A percentile compares a stretch with the other conserved stretches of the same genome.
phyloP scores from a whole-genome alignment of 2,797 vertebrate species.

The Ambastaia sidthimunki region DNA sequence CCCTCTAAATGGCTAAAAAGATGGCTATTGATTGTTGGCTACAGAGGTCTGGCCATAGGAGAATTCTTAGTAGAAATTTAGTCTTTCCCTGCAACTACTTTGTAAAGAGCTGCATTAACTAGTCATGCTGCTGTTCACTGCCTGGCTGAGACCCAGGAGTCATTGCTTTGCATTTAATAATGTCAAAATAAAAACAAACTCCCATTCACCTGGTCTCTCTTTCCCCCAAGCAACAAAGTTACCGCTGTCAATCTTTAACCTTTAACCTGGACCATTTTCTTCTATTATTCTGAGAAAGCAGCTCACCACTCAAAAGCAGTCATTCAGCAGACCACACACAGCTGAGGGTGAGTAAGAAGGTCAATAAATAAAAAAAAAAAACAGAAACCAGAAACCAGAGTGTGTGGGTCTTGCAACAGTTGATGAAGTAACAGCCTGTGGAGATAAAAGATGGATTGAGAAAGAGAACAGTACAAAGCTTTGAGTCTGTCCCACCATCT shows the following conservation, averaged over 20 bases:
- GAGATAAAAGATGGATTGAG: slow-evolving; percentile 69
- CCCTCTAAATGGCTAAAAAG: slow-evolving; percentile 21
- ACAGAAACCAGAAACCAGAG: background rate
- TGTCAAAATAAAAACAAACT: slow-evolving; percentile 51
- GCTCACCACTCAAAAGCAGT: slow-evolving; percentile 39
- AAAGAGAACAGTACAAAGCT: slow-evolving; percentile 65
- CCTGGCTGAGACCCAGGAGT: background rate
- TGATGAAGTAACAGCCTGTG: slow-evolving; percentile 61
- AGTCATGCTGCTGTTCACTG: background rate
- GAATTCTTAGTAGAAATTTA: slow-evolving; percentile 22
- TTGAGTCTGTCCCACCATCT: slow-evolving; percentile 71
- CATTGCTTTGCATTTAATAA: slow-evolving; percentile 23
- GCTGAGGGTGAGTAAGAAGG: slow-evolving; percentile 26
- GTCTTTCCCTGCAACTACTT: slow-evolving; percentile 19
- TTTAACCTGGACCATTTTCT: slow-evolving; percentile 44
- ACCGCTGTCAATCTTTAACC: slow-evolving; percentile 49
- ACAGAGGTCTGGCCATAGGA: slow-evolving; percentile 16
- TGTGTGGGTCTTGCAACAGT: slow-evolving; percentile 42
- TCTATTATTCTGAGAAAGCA: slow-evolving; percentile 29
- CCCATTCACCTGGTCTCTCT: slow-evolving; percentile 48
- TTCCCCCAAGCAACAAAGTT: slow-evolving; percentile 35
- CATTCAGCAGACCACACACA: slow-evolving; percentile 17
- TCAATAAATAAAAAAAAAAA: background rate
- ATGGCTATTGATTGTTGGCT: slow-evolving; percentile 19
- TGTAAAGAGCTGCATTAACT: background rate